These are phyloP conservation scores for Lypha dubia DNA, from an alignment of 2,888 invertebrate species.

Conservation along the genomic window DNA sequence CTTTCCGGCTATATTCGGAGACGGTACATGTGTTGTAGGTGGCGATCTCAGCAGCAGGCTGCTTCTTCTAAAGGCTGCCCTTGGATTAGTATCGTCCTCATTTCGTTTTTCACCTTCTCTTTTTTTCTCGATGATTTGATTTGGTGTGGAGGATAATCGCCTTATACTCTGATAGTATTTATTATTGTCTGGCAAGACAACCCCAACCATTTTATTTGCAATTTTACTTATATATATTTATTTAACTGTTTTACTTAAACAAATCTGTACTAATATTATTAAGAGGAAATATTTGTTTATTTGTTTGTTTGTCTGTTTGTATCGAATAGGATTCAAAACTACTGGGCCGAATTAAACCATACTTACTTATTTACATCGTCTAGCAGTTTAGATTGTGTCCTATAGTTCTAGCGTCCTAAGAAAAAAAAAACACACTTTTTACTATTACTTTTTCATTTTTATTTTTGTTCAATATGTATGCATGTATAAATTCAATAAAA, in stretches of 20 bases:
- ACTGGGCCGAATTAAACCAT: too few species aligned
- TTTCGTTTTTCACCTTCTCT: background rate
- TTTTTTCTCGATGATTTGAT: background rate
- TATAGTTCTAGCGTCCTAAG: background rate
- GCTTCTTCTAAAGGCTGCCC: background rate
- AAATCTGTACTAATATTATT: too few species aligned
- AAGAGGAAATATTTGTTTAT: too few species aligned
- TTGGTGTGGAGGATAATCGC: too few species aligned
- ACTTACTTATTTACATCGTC: background rate
- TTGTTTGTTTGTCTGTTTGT: too few species aligned
- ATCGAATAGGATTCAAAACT: too few species aligned
- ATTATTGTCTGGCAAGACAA: too few species aligned
- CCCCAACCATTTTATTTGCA: too few species aligned
- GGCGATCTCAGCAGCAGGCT: background rate
- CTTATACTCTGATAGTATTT: too few species aligned
- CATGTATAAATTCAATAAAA: constrained; percentile 53
- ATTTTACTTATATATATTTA: too few species aligned
- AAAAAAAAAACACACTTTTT: background rate
- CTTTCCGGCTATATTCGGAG: too few species aligned
- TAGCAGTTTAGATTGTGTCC: background rate
- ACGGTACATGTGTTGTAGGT: background rate
- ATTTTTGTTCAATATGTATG: constrained; percentile 27
- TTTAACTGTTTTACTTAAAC: too few species aligned
- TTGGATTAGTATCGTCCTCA: background rate
- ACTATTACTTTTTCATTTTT: constrained; percentile 28